phyloP scores from a whole-genome alignment of 2,888 invertebrate species.

The Crossocerus cetratus region DNA sequence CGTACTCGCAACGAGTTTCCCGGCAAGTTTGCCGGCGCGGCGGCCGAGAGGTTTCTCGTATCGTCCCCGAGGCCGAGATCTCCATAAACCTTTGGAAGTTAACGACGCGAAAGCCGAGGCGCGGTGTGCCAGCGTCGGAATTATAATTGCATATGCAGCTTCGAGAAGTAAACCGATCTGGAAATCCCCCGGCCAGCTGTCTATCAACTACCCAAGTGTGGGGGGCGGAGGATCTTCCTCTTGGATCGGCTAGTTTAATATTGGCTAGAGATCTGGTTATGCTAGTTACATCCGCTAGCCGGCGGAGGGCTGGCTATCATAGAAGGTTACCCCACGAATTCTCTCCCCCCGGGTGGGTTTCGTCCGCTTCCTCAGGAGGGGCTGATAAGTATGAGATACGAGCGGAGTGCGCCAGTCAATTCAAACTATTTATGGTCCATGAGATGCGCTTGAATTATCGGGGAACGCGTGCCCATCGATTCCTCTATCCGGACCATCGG shows the following conservation, averaged over 20 bases:
- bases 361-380: background rate
- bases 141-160: background rate
- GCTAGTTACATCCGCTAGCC: too few relatives aligned
- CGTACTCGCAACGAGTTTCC: background rate
- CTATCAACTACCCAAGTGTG: too few relatives aligned
- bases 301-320: too few relatives aligned
- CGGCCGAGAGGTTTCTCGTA: background rate
- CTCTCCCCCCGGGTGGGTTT: background rate
- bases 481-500: too few relatives aligned
- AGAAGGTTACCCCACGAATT: background rate
- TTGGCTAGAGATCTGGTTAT: too few relatives aligned
- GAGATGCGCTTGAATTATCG: background rate
- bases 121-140: background rate
- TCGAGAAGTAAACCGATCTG: background rate
- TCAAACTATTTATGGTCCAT: slow-evolving; percentile 3
- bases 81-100: slow-evolving; percentile 9
- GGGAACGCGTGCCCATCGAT: too few relatives aligned
- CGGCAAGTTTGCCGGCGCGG: background rate
- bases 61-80: background rate
- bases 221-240: too few relatives aligned
- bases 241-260: too few relatives aligned
- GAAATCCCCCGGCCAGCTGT: too few relatives aligned
- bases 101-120: background rate
- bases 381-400: background rate
- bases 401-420: background rate